phyloP scores from a whole-genome alignment of 2,113 vertebrate genomes.

The Mionectes macconnelli region DNA sequence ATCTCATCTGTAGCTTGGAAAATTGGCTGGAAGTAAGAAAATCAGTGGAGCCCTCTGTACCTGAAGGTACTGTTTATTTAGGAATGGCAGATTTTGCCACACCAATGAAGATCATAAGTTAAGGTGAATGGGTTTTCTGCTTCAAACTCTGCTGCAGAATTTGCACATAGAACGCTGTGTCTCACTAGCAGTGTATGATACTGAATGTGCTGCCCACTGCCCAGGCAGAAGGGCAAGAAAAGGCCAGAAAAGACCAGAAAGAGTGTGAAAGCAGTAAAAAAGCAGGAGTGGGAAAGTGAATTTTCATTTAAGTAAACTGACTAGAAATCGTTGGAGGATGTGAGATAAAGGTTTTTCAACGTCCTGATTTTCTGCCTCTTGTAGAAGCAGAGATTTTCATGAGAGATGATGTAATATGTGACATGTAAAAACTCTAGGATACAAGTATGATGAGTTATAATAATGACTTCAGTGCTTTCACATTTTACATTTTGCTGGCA shows the following conservation, averaged over 20 bases:
- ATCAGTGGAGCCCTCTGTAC: not conserved
- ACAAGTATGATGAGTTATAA: not conserved
- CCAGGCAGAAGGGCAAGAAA: not conserved
- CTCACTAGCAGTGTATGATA: not conserved
- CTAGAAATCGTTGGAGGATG: not conserved
- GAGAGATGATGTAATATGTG: not conserved
- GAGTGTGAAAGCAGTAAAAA: not conserved
- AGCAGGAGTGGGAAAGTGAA: not conserved
- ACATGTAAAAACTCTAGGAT: not conserved
- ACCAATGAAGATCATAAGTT: not conserved
- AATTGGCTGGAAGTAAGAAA: not conserved
- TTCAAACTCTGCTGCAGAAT: not conserved
- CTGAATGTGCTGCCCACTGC: not conserved
- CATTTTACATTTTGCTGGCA: not conserved
- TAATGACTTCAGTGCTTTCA: not conserved
- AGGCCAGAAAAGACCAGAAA: not conserved
- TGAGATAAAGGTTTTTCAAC: not conserved
- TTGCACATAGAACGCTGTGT: not conserved
- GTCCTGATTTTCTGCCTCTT: not conserved
- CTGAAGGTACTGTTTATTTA: not conserved
- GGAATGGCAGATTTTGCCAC: not conserved
- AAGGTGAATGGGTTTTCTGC: not conserved
- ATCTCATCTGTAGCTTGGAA: not conserved
- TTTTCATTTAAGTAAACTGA: not conserved
- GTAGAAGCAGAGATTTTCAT: not conserved